Conservation (phyloP, 2,888 invertebrate species). For the Mythimna impura region DNA sequence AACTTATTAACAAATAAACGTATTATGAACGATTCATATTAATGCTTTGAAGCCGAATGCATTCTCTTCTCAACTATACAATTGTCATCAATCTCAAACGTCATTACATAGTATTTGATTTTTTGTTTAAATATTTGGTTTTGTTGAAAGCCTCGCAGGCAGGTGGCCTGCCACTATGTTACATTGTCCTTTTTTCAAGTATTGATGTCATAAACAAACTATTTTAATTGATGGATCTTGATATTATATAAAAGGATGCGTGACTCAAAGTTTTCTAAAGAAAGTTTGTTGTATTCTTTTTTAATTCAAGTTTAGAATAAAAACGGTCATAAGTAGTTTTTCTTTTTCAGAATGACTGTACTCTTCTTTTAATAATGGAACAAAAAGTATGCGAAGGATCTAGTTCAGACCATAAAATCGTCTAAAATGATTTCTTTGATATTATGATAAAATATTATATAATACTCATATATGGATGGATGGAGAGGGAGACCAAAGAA, state of each 20-base stretch:
- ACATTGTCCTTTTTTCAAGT: constrained; percentile 51
- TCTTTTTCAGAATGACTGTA: constrained; percentile 30
- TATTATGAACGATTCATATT: too few relatives aligned
- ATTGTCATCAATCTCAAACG: constrained; percentile 75
- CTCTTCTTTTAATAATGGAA: not conserved
- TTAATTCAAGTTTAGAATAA: not conserved
- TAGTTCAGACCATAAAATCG: constrained; percentile 9
- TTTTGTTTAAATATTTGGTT: constrained; percentile 76
- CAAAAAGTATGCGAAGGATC: constrained; percentile 27
- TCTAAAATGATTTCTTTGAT: not conserved
- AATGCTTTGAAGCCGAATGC: not conserved
- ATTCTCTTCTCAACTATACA: constrained; percentile 52
- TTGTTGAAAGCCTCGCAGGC: constrained; percentile 73
- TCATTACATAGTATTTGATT: constrained; percentile 74
- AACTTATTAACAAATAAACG: too few relatives aligned
- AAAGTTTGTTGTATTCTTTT: constrained; percentile 1
- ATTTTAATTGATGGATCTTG: constrained; percentile 62
- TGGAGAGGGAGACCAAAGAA: too few relatives aligned
- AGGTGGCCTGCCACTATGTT: constrained; percentile 67
- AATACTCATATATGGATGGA: too few relatives aligned
- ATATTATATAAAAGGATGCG: constrained; percentile 28
- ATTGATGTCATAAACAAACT: constrained; percentile 63
- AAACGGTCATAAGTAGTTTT: not conserved
- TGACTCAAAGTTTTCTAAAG: constrained; percentile 30
- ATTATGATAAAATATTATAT: not conserved